Conservation (phyloP, 2,888 invertebrate genomes). For the Cryptocephalus moraei region DNA sequence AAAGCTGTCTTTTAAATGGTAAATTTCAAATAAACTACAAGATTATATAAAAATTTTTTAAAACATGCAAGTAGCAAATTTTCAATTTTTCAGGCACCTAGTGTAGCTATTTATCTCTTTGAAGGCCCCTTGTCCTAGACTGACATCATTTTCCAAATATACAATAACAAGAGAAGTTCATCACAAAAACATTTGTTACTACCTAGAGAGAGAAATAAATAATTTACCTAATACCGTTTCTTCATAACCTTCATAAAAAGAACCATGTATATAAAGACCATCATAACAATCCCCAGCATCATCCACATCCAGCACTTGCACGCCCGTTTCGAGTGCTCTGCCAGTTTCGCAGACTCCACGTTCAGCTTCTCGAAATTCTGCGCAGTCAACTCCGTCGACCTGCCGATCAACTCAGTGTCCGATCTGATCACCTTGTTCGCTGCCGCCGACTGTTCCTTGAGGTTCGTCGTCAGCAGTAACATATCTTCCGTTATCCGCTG, state of each 20-base stretch:
- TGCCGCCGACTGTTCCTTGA: constrained; percentile 83
- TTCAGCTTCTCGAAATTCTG: constrained; percentile 66
- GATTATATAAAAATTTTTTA: too few species aligned
- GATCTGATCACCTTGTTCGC: constrained; percentile 84
- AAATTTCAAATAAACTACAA: too few species aligned
- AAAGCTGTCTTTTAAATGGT: too few species aligned
- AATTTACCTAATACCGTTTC: constrained; percentile 41
- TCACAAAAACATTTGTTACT: not conserved
- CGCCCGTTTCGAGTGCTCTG: constrained; percentile 74
- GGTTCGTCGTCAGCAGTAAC: constrained; percentile 73
- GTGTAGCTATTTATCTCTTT: not conserved
- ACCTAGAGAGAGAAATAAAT: not conserved
- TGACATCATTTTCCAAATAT: too few species aligned
- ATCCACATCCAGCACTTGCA: constrained; percentile 96
- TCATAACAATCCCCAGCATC: constrained; percentile 74
- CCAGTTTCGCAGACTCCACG: constrained; percentile 70
- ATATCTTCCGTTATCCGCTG: constrained; percentile 91
- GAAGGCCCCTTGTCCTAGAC: too few species aligned
- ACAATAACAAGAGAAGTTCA: too few species aligned
- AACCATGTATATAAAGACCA: constrained; percentile 87
- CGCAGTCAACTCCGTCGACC: constrained; percentile 71
- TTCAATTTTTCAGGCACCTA: too few species aligned
- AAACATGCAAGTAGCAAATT: too few species aligned
- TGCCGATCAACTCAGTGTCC: constrained; percentile 76
- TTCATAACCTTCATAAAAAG: constrained; percentile 87